phyloP scores from a whole-genome alignment of 2,888 invertebrate species.

The Pollenia labialis region DNA sequence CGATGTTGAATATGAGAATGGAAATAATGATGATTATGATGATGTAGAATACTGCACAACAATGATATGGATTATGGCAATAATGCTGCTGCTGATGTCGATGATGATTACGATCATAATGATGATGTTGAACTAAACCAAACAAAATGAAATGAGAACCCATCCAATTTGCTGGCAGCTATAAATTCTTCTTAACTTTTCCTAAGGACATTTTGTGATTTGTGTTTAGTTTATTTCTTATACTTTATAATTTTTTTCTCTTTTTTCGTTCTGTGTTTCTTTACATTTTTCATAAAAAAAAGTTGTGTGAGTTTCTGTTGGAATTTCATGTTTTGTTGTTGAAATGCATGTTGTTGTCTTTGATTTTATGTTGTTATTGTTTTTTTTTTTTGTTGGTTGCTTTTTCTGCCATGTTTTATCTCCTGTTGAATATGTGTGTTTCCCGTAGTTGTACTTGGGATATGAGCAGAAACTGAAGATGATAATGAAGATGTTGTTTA shows the following conservation, averaged over 20 bases:
- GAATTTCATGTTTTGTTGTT: conserved; percentile 19
- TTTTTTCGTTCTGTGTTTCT: conserved; percentile 35
- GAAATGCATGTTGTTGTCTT: conserved; percentile 1
- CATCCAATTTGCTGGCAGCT: conserved; percentile 80
- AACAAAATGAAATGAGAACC: conserved; percentile 76
- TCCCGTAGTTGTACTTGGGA: background rate
- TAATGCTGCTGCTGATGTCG: conserved; percentile 32
- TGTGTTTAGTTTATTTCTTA: conserved; percentile 78
- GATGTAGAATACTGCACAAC: conserved; percentile 35
- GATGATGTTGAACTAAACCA: conserved; percentile 69
- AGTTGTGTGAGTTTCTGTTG: background rate
- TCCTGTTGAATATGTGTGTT: conserved; percentile 62
- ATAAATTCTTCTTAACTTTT: conserved; percentile 83
- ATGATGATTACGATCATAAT: conserved; percentile 13
- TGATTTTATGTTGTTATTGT: conserved; percentile 21
- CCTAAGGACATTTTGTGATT: conserved; percentile 83
- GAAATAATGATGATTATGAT: conserved; percentile 30
- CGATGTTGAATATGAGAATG: conserved; percentile 37
- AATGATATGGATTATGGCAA: conserved; percentile 44
- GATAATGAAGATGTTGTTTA: conserved; percentile 37
- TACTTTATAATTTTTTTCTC: conserved; percentile 49
- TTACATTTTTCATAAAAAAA: conserved; percentile 35
- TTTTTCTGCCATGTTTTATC: conserved; percentile 17
- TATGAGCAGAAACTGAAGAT: conserved; percentile 14
- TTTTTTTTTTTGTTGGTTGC: background rate